phyloP scores from a whole-genome alignment of 1,140 invertebrate genomes.

The Euglossa dilemma region DNA sequence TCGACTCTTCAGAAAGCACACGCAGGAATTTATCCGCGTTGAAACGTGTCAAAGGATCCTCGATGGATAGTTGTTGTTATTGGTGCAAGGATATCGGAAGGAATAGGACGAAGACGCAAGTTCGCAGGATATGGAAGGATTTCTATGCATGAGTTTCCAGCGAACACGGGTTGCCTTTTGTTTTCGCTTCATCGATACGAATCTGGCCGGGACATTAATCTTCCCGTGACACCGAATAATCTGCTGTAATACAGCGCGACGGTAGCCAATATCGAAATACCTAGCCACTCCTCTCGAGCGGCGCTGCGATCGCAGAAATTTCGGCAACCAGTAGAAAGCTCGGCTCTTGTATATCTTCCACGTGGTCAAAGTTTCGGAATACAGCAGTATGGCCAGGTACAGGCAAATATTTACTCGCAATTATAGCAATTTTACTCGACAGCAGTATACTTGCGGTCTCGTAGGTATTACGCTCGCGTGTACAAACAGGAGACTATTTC shows the following conservation, averaged over 20 bases:
- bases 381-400: too few relatives aligned
- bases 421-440: too few relatives aligned
- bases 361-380: not conserved
- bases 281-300: slow-evolving; percentile 3
- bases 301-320: slow-evolving; percentile 1
- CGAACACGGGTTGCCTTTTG: slow-evolving; percentile 8
- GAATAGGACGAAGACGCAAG: not conserved
- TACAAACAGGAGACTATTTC: too few relatives aligned
- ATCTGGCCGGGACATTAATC: slow-evolving; percentile 32
- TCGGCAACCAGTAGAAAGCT: not conserved
- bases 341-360: slow-evolving; percentile 13
- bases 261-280: slow-evolving; percentile 34
- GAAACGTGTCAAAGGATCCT: too few relatives aligned
- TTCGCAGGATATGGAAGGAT: not conserved
- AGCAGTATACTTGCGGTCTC: too few relatives aligned
- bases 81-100: not conserved
- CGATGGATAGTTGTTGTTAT: not conserved
- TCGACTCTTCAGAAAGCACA: slow-evolving; percentile 8
- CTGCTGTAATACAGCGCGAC: slow-evolving; percentile 15
- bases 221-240: slow-evolving; percentile 37
- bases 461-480: too few relatives aligned
- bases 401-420: too few relatives aligned
- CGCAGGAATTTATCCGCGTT: not conserved
- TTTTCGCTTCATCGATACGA: slow-evolving; percentile 19
- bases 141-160: not conserved